A percentile compares a stretch with the other conserved stretches of the same genome.
Conservation (phyloP, 2,888 invertebrate species). For the Yponomeuta sedellus region DNA sequence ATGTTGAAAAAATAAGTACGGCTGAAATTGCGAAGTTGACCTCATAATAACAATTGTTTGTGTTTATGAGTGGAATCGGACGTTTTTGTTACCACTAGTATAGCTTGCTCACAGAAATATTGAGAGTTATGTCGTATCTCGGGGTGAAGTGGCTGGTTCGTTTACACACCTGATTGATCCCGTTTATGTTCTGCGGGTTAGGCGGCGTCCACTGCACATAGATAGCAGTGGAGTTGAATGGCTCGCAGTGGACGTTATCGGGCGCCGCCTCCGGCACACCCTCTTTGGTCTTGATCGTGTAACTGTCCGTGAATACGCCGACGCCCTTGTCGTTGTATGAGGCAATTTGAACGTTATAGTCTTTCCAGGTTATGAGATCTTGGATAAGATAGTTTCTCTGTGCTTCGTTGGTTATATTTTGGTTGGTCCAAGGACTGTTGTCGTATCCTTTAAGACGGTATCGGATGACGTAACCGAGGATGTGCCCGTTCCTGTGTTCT, state of each 20-base stretch:
- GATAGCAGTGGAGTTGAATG: slow-evolving; percentile 91
- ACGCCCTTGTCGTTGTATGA: slow-evolving; percentile 98
- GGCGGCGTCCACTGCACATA: slow-evolving; percentile 96
- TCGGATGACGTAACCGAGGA: slow-evolving; percentile 93
- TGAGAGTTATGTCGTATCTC: no score
- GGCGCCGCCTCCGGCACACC: slow-evolving; percentile 96
- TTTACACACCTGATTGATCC: slow-evolving; percentile 89
- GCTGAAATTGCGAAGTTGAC: no score
- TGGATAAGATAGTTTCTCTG: slow-evolving; percentile 92
- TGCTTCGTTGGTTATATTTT: slow-evolving; percentile 95
- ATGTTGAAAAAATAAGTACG: no score
- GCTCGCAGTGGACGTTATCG: slow-evolving; percentile 83
- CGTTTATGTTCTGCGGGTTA: slow-evolving; percentile 97
- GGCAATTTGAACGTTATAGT: slow-evolving; percentile 96
- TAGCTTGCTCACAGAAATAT: no score
- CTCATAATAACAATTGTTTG: no score
- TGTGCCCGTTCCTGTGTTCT: slow-evolving; percentile 96
- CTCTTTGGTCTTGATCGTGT: slow-evolving; percentile 96
- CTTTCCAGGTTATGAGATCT: slow-evolving; percentile 98
- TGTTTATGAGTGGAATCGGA: no score
- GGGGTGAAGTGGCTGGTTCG: not conserved
- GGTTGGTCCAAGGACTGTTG: slow-evolving; percentile 92
- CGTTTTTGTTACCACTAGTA: no score
- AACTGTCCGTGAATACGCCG: slow-evolving; percentile 92
- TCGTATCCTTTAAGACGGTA: slow-evolving; percentile 95